Base-by-base conservation (phyloP, 1,140 invertebrate genomes). In the Drosophila santomea region DNA sequence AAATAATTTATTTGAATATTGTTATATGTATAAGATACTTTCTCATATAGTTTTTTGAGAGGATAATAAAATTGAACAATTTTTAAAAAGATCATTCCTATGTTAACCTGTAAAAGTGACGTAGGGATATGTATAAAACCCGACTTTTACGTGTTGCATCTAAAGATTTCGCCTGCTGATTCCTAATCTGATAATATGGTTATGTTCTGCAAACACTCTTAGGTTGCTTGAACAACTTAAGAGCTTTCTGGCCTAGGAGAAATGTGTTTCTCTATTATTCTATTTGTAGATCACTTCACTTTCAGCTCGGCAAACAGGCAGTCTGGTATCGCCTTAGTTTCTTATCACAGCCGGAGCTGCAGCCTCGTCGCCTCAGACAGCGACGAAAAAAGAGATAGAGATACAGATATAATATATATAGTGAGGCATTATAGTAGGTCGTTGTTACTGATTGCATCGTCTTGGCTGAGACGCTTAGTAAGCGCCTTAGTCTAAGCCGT, bases 241-340 rank as follows among this genome's bases (percentile, higher is more conserved):
- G 12, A 20, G 23, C 23, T 48, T 10, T 48, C 20, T 48, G 28
- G 4, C 17, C 7, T 11, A 4, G 15, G 25, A 11, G 8, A 44
- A 57, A 41, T 56, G 5, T 43, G 41, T 45, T 63, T 45, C 35
- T 43, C 11, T 17, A 45, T 32, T 56, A 36, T 61, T 25, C 14
- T 72, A 82, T 73, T 79, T 86, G 67, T 82, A 58, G 59, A 86
- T 86, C 78, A 79, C 75, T 77, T 86, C 75, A 86, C 75, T 88
- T 88, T 74, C 72, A 75, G 64, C 60, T 80, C 23, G 72, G 15
- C 78, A 86, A 78, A 81, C 66, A 86, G 52, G 43, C 60, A 52
- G 17, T 47, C 25, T 57, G 63, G 39, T 82, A 82, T 79, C 75
- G 48, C 48, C 52, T 11, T 17, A 20, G 60, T 35, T 28, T 17